Base-by-base conservation (phyloP, 2,113 vertebrate species). In the Indicator indicator region DNA sequence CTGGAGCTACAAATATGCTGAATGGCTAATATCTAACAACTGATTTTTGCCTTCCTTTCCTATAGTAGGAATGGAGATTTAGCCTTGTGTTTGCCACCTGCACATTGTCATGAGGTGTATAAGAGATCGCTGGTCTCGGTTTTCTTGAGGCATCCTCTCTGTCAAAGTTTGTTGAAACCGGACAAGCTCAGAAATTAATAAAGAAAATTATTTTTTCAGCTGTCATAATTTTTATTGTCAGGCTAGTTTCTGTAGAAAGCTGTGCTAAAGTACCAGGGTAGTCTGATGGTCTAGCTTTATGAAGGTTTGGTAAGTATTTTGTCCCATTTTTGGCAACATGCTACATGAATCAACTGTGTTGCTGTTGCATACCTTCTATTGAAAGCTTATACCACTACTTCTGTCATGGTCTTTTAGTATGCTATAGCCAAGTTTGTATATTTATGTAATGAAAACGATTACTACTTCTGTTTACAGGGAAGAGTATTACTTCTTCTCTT, bases 81-180 rank as follows among this genome's bases (percentile, higher is more conserved):
- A 89, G 28, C 9, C 19, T 11, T 16, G 12, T 40, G 26, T 23
- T 91, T 81, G 86, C 26, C 23, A 16, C 26, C 10, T 71, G 32
- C 14, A 7, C 17, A 89, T 78, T 68, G 9, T 69, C 12, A 67
- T 1, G 1, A 59, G 19, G 8, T 16, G 1, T n/a, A 0, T 10
- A 42, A 83, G 36, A 50, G 4, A 3, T 73, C 3, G 0, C 36
- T 81, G 16, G 19, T 78, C 52, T 59, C 6, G 1, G 20, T 40
- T 88, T 36, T 36, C 36, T 36, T 36, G 14, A 55, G 40, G 7
- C 3, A 1, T 54, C 6, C 13, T 8, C 7, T 89, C 17, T 89
- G 50, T 54, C 46, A 44, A 63, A 93, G 50, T 74, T 70, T 14
- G 3, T 23, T 78, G 36, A 89, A 65, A 71, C 11, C 23, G 27